Conservation (phyloP, 2,888 invertebrate genomes). For the Sclerodermus sp. region DNA sequence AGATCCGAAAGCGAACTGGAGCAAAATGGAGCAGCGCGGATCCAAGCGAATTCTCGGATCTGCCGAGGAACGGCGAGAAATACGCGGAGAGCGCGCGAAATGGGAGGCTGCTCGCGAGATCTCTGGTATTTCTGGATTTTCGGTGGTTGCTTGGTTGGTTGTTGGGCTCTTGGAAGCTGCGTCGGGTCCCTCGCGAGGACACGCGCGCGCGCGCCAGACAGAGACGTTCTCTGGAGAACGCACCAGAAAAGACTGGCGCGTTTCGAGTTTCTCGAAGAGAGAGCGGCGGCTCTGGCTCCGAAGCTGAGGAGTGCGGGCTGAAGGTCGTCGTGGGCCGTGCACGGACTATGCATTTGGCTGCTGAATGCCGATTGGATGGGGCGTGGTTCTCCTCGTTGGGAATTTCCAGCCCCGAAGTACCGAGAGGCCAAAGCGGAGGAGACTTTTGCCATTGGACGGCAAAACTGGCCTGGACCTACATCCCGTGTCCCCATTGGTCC, state of each 20-base stretch:
- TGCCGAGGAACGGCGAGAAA: too few species aligned
- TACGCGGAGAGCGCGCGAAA: too few species aligned
- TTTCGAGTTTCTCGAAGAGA: not conserved
- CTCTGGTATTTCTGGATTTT: not conserved
- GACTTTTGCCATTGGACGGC: slow-evolving; percentile 34
- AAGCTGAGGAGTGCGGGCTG: too few species aligned
- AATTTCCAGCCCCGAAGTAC: too few species aligned
- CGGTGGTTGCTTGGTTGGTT: not conserved
- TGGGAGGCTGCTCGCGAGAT: too few species aligned
- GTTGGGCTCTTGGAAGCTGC: too few species aligned
- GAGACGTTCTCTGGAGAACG: slow-evolving; percentile 47
- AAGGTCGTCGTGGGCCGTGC: too few species aligned
- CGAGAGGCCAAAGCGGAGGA: too few species aligned
- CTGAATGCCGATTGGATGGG: slow-evolving; percentile 30
- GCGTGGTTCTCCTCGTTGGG: slow-evolving; percentile 23
- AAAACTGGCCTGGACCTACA: slow-evolving; percentile 42
- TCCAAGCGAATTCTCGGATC: too few species aligned
- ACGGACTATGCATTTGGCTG: slow-evolving; percentile 12
- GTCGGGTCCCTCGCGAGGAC: slow-evolving; percentile 20
- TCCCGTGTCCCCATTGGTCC: slow-evolving; percentile 33
- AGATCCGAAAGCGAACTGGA: too few species aligned
- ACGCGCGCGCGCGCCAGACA: slow-evolving; percentile 4
- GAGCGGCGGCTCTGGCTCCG: too few species aligned
- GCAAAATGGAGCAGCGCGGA: too few species aligned
- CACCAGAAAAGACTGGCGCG: slow-evolving; percentile 47